Conservation (phyloP, 2,113 vertebrate genomes). For the Xiphias gladius region DNA sequence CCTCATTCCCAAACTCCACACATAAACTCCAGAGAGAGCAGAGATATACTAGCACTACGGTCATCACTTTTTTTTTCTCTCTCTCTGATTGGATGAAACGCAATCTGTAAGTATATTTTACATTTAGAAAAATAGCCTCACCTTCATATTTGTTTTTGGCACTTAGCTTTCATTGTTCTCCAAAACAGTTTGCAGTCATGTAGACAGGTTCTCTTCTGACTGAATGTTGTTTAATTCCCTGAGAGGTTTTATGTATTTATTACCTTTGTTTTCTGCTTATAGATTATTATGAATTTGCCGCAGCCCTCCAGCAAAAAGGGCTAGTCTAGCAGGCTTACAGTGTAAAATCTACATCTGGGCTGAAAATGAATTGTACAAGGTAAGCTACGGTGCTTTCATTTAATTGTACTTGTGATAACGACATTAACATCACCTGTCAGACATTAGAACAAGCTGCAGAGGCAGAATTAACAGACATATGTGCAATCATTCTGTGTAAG, state of each 20-base stretch:
- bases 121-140: not conserved
- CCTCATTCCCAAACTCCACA: constrained; percentile 29
- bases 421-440: not conserved
- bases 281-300: constrained; percentile 20
- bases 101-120: constrained; percentile 55
- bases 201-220: not conserved
- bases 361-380: constrained; percentile 69
- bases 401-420: not conserved
- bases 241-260: not conserved
- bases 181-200: not conserved
- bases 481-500: not conserved
- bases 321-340: not conserved
- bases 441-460: not conserved
- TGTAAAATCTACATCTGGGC: not conserved
- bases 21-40: constrained; percentile 26
- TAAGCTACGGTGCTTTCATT: constrained; percentile 35
- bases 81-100: not conserved
- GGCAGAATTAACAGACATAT: not conserved
- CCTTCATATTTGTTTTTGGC: not conserved
- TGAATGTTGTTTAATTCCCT: not conserved
- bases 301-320: not conserved
- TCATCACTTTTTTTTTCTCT: not conserved
- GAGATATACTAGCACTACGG: not conserved
- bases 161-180: not conserved
- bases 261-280: not conserved